Base-by-base conservation (phyloP, 2,888 invertebrate genomes). In the Labia minor region DNA sequence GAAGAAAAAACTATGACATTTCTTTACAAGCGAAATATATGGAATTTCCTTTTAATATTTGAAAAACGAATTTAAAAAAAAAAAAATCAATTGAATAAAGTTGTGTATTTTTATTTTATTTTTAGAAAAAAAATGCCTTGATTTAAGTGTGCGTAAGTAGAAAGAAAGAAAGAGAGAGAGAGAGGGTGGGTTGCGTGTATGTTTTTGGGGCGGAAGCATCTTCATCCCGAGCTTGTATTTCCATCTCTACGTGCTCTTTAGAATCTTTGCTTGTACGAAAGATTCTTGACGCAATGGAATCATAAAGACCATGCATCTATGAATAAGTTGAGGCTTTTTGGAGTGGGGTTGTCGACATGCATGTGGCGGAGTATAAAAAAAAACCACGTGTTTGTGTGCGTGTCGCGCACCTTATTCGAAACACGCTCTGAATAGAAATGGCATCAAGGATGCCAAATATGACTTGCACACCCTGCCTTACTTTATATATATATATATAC, bases 401-500 rank as follows among this genome's bases (percentile, higher is more conserved):
- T 26, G 26, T 26, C 26, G 26, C n/a, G 16, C 49, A 49, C 49
- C 49, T 49, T 49, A 49, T 49, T 49, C 49, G 49, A 49, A 49
- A 49, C 49, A 49, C 49, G 49, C 49, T 49, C 49, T 49, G 49
- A 49, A 49, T 49, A 49, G 49, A 49, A 49, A 49, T 49, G n/a
- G 49, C 16, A 49, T 49, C 49, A 14, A 14, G 16, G 49, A 49
- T 49, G 49, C 49, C 49, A 4, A 4, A 49, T 49, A 49, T 49
- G 49, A 14, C 49, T 49, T 49, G 49, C 49, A 26, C 26, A 26
- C 26, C 3, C 26, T 8, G 8, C n/a, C 26, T 26, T 26, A 8
- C 26, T 26, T 26, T 26, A 6, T 26, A 6, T 26, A 26, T 26
- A 26, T 26, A 26, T 26, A 26, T 26, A 26, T 26, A 26, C 26